Evolutionary conservation across 2,888 invertebrate genomes (phyloP).

Genomic region (Cloeon dipterum): DNA sequence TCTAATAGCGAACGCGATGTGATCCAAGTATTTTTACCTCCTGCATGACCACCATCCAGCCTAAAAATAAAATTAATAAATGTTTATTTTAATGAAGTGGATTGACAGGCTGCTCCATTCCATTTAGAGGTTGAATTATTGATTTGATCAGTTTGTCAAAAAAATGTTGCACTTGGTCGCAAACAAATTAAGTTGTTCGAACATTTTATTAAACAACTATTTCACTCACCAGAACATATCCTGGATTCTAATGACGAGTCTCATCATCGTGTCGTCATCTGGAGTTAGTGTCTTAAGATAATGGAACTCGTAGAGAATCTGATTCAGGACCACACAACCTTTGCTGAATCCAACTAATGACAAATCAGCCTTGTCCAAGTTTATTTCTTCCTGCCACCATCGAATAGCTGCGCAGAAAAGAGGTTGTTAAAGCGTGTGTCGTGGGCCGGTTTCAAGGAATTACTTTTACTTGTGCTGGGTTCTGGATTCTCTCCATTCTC

Average conservation of each 20-base stretch:
- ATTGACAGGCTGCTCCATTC: no score
- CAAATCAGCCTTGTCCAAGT: slow-evolving; percentile 31
- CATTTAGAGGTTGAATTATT: no score
- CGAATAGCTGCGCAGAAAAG: no score
- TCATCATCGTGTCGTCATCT: slow-evolving; percentile 34
- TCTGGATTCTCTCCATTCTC: neutral
- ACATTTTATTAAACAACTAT: no score
- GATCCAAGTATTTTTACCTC: slow-evolving; percentile 71
- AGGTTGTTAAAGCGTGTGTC: slow-evolving; percentile 9
- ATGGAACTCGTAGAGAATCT: slow-evolving; percentile 67
- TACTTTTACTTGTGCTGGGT: neutral
- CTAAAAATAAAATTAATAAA: no score
- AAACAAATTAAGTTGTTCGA: no score
- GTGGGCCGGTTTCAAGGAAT: no score
- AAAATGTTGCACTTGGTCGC: no score
- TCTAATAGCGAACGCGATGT: slow-evolving; percentile 48
- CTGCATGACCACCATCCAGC: slow-evolving; percentile 81
- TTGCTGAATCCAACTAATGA: slow-evolving; percentile 72
- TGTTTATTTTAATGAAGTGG: no score
- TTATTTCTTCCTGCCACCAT: slow-evolving; percentile 33
- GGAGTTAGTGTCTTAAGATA: slow-evolving; percentile 41
- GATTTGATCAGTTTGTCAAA: no score
- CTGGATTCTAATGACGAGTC: slow-evolving; percentile 37
- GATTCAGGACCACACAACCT: slow-evolving; percentile 82
- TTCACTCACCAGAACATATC: slow-evolving; percentile 80